These are phyloP conservation scores for Didymodactylos carnosus DNA, from an alignment of 2,888 invertebrate genomes.

Conservation along the genomic window DNA sequence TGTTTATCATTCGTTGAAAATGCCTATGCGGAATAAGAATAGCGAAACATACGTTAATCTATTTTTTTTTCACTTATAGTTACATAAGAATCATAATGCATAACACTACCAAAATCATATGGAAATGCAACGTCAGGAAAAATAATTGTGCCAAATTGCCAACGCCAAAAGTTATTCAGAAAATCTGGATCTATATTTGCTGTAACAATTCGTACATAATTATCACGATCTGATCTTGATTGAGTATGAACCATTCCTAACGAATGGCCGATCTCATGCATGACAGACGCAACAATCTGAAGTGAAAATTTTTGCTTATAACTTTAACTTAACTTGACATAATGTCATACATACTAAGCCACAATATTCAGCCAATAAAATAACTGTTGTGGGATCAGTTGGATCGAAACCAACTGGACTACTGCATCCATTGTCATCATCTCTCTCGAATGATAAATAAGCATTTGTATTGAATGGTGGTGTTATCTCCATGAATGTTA, in stretches of 20 bases:
- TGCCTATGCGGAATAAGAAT: no score
- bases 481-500: background rate
- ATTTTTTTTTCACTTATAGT: no score
- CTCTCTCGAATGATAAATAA: background rate
- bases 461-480: background rate
- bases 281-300: background rate
- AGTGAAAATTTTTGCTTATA: background rate
- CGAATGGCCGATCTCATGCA: background rate
- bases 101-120: background rate
- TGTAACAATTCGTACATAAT: background rate
- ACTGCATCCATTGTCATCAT: background rate
- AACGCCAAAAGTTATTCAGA: background rate
- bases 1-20: background rate
- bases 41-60: no score
- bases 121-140: background rate
- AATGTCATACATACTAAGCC: background rate
- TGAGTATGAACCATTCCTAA: background rate
- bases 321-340: background rate
- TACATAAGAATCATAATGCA: background rate
- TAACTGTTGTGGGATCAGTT: background rate
- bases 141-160: background rate
- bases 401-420: background rate
- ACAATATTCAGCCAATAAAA: background rate
- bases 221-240: background rate
- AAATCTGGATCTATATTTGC: background rate